Evolutionary conservation across 2,888 invertebrate genomes (phyloP).

Genomic region (Clivina fossor): DNA sequence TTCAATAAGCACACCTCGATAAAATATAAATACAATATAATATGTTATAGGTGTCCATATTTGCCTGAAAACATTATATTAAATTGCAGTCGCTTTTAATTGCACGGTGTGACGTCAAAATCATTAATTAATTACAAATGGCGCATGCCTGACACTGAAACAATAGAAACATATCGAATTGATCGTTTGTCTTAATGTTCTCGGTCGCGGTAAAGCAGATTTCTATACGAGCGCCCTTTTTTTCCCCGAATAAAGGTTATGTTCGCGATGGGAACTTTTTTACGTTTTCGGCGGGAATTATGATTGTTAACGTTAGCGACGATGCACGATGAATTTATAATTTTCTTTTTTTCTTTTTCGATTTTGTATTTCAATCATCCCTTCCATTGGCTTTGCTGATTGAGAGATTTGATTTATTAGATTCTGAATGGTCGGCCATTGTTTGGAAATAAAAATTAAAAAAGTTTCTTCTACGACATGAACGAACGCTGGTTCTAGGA

Average conservation of each 20-base stretch:
- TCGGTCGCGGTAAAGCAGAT: background rate
- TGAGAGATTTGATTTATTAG: slow-evolving; percentile 8
- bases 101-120: slow-evolving; percentile 24
- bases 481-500: too few relatives aligned
- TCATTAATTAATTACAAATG: slow-evolving; percentile 29
- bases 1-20: slow-evolving; percentile 17
- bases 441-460: too few relatives aligned
- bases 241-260: background rate
- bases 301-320: background rate
- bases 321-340: slow-evolving; percentile 19
- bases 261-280: slow-evolving; percentile 1
- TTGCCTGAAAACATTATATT: slow-evolving; percentile 20
- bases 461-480: too few relatives aligned
- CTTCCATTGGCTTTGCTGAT: too few relatives aligned
- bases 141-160: slow-evolving; percentile 24
- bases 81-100: slow-evolving; percentile 25
- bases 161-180: slow-evolving; percentile 22
- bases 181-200: background rate
- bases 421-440: too few relatives aligned
- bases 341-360: slow-evolving; percentile 4
- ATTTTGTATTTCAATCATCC: too few relatives aligned
- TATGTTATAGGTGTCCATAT: slow-evolving; percentile 4
- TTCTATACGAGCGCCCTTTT: too few relatives aligned
- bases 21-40: background rate
- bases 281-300: background rate